These are phyloP conservation scores for Drosophila pseudoananassae DNA, from an alignment of 1,140 invertebrate genomes.

Conservation along the genomic window DNA sequence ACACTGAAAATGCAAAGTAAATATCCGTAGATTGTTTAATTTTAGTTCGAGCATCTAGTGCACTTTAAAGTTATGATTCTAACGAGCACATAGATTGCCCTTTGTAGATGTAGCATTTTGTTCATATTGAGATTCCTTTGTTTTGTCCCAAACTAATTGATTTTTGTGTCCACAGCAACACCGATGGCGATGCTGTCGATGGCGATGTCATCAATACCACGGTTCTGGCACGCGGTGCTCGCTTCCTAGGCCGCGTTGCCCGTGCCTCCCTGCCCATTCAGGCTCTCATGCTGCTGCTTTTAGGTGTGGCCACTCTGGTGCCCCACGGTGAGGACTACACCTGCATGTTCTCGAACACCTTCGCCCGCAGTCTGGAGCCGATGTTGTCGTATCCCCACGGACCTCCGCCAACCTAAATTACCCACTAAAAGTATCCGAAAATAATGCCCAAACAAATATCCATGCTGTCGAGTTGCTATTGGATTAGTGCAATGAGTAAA, in stretches of 20 bases:
- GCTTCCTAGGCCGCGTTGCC: slow-evolving; percentile 94
- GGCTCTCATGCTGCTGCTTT: slow-evolving; percentile 93
- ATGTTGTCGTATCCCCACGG: slow-evolving; percentile 94
- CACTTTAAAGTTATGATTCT: slow-evolving; percentile 22
- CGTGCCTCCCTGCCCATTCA: slow-evolving; percentile 96
- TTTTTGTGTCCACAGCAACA: slow-evolving; percentile 68
- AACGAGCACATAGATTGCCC: slow-evolving; percentile 16
- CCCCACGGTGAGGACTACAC: slow-evolving; percentile 94
- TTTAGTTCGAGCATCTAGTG: slow-evolving; percentile 32
- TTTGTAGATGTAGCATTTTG: slow-evolving; percentile 32
- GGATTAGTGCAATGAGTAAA: slow-evolving; percentile 62
- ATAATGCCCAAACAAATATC: not conserved
- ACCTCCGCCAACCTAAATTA: slow-evolving; percentile 91
- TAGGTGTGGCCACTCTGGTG: slow-evolving; percentile 94
- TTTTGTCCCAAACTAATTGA: not conserved
- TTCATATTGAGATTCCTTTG: not conserved
- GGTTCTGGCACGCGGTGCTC: slow-evolving; percentile 89
- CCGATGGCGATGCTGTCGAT: slow-evolving; percentile 85
- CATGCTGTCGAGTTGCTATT: slow-evolving; percentile 33
- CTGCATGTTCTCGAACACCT: slow-evolving; percentile 92
- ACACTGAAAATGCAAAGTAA: slow-evolving; percentile 86
- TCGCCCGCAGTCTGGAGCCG: slow-evolving; percentile 92
- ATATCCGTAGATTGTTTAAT: slow-evolving; percentile 84
- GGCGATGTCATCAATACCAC: slow-evolving; percentile 87
- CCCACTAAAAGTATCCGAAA: not conserved